Evolutionary conservation across 2,888 invertebrate genomes (phyloP), one percentile per base, ranked within the genome.

Genomic region (Coleophora deauratella): DNA sequence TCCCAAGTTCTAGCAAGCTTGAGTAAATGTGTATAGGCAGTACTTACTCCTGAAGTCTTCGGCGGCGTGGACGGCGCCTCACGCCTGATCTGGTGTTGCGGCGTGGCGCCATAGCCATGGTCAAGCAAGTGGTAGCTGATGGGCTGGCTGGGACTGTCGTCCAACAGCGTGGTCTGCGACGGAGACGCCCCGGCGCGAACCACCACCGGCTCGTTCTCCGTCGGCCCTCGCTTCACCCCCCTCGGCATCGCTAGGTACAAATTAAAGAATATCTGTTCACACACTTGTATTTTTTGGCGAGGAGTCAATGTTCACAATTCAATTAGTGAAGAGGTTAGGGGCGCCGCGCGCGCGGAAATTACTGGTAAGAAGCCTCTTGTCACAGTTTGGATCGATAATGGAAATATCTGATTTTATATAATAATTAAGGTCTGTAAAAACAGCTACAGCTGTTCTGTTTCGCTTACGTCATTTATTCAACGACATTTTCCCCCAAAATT

Each of bases 61-160:
- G 87, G 85, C 67, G 87, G 86, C 66, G 75, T 81, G 52, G 82
- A 66, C 56, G 75, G 86, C 66, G 79, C 87, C 75, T 87, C 86
- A 50, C 87, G 85, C 62, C 89, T 85, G 54, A 90, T 87, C 72
- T 90, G 91, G 59, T 89, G 89, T 66, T 91, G 89, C 47, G 93
- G 92, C 51, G 93, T 93, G 61, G 92, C 93, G 54, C 94, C 94
- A 82, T 95, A 95, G 57, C 93, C 94, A 70, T 95, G 95, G 76
- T 95, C 95, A 59, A 93, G 88, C 59, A 95, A 88, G 78, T 95
- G 94, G 54, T 91, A 92, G 78, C 91, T 91, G 60, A 88, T 81
- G 57, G 86, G 77, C 67, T 86, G 86, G 62, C 78, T 74, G 51
- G 86, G 86, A 72, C 86, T 86, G 62, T 84, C 84, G 41, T 81